Percentiles rank a stretch among this genome's conserved stretches.
phyloP scores from a whole-genome alignment of 2,888 invertebrate genomes.

The Lasioglossum morio region DNA sequence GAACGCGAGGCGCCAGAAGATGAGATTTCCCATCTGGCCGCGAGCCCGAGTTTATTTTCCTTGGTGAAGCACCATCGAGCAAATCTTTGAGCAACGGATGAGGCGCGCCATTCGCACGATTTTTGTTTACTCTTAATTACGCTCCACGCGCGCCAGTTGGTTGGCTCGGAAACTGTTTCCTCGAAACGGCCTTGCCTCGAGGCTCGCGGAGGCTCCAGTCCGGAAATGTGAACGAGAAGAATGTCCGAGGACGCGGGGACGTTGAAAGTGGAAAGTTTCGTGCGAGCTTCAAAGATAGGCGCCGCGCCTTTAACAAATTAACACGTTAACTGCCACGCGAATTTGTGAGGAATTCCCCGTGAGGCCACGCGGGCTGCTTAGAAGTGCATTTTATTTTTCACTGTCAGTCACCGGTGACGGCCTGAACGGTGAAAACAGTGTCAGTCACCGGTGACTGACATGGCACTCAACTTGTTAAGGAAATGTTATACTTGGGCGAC shows the following conservation, averaged over 20 bases:
- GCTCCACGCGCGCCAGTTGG: conserved; percentile 8
- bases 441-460: no score
- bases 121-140: not conserved
- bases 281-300: not conserved
- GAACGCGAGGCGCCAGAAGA: conserved; percentile 32
- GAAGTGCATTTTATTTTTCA: no score
- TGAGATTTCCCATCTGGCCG: conserved; percentile 64
- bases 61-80: conserved; percentile 41
- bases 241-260: not conserved
- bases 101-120: conserved; percentile 20
- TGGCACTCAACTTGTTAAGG: not conserved
- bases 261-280: not conserved
- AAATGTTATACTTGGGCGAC: not conserved
- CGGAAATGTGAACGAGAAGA: not conserved
- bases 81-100: conserved; percentile 21
- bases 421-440: no score
- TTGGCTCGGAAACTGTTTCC: not conserved
- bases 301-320: not conserved
- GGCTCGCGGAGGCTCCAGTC: not conserved
- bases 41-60: conserved; percentile 64
- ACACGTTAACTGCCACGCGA: no score
- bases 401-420: no score
- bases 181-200: not conserved
- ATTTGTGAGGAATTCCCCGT: no score
- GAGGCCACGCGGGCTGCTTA: no score